Evolutionary conservation across 92 coral and sea anemone species (phyloP).

Genomic region (Phymanthus crucifer): DNA sequence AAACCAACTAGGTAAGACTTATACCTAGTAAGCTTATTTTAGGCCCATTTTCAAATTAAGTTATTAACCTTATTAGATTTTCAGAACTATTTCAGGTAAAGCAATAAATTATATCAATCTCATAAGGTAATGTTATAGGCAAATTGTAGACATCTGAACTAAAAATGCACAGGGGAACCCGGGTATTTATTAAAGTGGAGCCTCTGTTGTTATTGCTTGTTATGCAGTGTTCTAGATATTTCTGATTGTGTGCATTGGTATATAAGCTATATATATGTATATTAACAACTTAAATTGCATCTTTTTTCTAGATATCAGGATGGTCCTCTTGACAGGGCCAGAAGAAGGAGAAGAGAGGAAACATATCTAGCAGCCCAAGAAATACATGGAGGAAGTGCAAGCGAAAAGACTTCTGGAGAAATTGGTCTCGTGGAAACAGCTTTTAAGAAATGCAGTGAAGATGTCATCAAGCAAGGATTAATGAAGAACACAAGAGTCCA

Average conservation of each 20-base stretch:
- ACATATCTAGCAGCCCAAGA: conserved; percentile 15
- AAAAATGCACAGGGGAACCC: no score
- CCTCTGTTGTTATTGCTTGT: no score
- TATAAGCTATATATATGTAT: background rate
- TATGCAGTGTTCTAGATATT: background rate
- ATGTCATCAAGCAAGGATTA: conserved; percentile 9
- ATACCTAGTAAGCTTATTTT: background rate
- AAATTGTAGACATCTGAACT: no score
- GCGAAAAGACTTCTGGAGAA: background rate
- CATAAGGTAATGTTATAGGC: no score
- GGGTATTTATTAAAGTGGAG: no score
- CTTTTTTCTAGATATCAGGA: background rate
- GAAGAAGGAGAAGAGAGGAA: background rate
- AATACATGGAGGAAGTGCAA: conserved; percentile 5
- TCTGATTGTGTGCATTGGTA: background rate
- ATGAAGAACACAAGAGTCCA: conserved; percentile 5
- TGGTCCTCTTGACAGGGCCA: background rate
- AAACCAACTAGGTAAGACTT: conserved; percentile 2
- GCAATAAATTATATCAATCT: no score
- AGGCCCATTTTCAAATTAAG: background rate
- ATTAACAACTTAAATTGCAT: background rate
- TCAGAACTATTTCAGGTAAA: background rate
- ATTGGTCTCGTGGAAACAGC: conserved; percentile 44
- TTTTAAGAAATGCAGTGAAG: conserved; percentile 19
- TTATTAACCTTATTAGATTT: background rate